Evolutionary conservation across 2,113 vertebrate species (phyloP), one percentile per base, ranked within the genome.

Genomic region (Zosterops hypoxanthus): DNA sequence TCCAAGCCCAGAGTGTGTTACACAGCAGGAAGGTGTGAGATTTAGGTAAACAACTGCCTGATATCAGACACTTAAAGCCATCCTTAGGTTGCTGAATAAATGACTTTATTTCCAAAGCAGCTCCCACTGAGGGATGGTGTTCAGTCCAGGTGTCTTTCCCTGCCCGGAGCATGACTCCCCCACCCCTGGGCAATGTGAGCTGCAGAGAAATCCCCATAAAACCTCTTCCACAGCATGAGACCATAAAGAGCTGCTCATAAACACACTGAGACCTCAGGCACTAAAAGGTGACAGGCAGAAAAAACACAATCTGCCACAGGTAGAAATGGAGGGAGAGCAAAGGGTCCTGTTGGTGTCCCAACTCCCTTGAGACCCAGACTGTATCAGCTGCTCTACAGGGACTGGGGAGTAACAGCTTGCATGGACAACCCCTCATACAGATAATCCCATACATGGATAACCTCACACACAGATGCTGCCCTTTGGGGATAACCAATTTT

Each of bases 131-230:
- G 33, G 33, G 52, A 61, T 52, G 56, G 20, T 1, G 3, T 17
- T 50, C 3, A 5, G 52, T 31, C 6, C 26, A 63, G 68, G 39
- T 7, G 1, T 41, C 41, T 52, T 46, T 68, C 60, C 17, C 50
- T 46, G 42, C 49, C 52, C 39, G 28, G 0, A 5, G 21, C 33
- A 79, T 39, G 63, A 39, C 18, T 49, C 8, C 14, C 11, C 69
- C 39, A 53, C 9, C n/a, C 72, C 60, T 55, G 73, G 23, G 56
- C 65, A 78, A 69, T 0, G 0, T 20, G n/a, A 81, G 64, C 59
- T 23, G 64, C 71, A 77, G 41, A 77, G 50, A 95, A 93, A 91
- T n/a, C 46, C 77, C 78, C 17, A 21, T 20, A 57, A 94, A 93
- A 72, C 29, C 61, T 71, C 52, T n/a, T 73, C 44, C 80, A n/a